Conservation (phyloP, 1,140 invertebrate genomes). For the Camponotus pennsylvanicus region DNA sequence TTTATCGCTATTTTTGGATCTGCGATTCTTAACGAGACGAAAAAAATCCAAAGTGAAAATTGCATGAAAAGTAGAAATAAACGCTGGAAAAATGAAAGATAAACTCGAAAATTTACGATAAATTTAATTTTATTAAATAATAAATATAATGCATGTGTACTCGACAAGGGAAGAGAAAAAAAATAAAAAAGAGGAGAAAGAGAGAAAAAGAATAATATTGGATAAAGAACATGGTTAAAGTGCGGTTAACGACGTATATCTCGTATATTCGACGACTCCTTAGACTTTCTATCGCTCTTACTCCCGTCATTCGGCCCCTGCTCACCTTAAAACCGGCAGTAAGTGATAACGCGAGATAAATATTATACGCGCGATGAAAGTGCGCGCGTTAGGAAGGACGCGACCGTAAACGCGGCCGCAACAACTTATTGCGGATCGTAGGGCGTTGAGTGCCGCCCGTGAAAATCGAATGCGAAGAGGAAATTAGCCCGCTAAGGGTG, state of each 20-base stretch:
- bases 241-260: background rate
- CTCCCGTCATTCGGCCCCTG: background rate
- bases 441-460: constrained; percentile 75
- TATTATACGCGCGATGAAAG: constrained; percentile 79
- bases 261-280: constrained; percentile 1
- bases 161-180: background rate
- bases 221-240: background rate
- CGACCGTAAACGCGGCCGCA: constrained; percentile 70
- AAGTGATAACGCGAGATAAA: constrained; percentile 83
- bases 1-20: constrained; percentile 37
- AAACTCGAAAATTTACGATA: background rate
- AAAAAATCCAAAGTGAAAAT: background rate
- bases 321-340: constrained; percentile 59
- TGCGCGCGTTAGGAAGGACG: constrained; percentile 15
- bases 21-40: constrained; percentile 36
- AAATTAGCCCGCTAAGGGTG: constrained; percentile 77
- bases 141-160: background rate
- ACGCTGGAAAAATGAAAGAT: background rate
- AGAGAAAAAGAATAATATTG: background rate
- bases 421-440: constrained; percentile 77
- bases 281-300: background rate
- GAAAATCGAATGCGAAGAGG: constrained; percentile 83
- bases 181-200: too few species aligned
- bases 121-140: background rate
- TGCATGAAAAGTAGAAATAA: background rate